Evolutionary conservation across 2,797 vertebrate species (phyloP), one percentile per base, ranked within the genome.

Genomic region (Sebastes cheni): DNA sequence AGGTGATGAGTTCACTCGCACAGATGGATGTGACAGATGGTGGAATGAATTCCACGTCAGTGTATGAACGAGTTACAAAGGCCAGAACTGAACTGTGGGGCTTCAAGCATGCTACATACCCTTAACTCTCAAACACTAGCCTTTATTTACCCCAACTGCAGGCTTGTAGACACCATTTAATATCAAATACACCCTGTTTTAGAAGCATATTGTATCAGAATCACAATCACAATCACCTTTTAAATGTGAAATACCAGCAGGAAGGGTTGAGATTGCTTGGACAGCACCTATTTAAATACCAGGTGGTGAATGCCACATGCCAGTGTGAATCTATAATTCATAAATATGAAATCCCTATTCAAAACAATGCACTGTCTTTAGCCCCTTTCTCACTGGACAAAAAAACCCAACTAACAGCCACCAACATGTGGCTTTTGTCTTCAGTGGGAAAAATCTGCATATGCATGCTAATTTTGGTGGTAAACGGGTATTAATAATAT

Each of bases 1-100:
- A 72, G 20, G 32, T 68, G 75, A 60, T 50, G 34, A 70, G 84
- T 87, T 87, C 84, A 87, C 84, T 77, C 74, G 16, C 12, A 66
- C 75, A 71, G 61, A 87, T 82, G 66, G 65, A 54, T 39, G 36
- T n/a, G 64, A 61, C 25, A 39, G 50, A 68, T 12, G 32, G 34
- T 50, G 30, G 30, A 69, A 59, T 66, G 39, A 52, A 71, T 58
- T 58, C 18, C 18, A 59, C 30, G 72, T 69, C 58, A 50, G 11
- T 32, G 67, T 50, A 32, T 60, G 74, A 50, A 76, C 22, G 65
- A 50, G 42, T 54, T 29, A 18, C 54, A 23, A 30, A 67, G 55
- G n/a, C 32, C 50, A 27, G 20, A 23, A 39, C 12, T 52, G 18
- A 36, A 29, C 42, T 55, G 18, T 4, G 14, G 23, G 10, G 23